Percentiles rank a stretch among this genome's conserved stretches.
These are phyloP conservation scores for Thereva unica DNA, from an alignment of 2,888 invertebrate species.

Conservation along the genomic window DNA sequence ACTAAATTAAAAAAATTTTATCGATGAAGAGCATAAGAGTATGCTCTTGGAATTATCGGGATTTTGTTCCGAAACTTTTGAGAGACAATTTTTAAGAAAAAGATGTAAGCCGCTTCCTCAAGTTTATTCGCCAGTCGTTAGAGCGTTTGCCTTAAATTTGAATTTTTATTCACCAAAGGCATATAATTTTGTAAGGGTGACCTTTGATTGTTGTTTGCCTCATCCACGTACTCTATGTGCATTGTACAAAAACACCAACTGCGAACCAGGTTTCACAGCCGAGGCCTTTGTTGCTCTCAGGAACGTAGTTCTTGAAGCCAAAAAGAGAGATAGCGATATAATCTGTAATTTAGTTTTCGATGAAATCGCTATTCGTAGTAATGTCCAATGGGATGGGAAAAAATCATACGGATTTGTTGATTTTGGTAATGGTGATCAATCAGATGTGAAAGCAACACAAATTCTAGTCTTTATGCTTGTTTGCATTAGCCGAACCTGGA, in stretches of 20 bases:
- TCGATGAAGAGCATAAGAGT: not conserved
- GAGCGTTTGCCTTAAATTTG: conserved; percentile 29
- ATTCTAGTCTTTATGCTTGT: no score
- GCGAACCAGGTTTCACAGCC: conserved; percentile 27
- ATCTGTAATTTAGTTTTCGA: no score
- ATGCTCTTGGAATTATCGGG: not conserved
- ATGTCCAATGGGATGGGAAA: no score
- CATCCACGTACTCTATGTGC: conserved; percentile 15
- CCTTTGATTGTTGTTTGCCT: conserved; percentile 15
- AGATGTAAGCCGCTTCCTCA: not conserved
- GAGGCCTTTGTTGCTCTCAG: no score
- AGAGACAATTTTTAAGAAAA: conserved; percentile 5
- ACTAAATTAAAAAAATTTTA: not conserved
- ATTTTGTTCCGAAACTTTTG: not conserved
- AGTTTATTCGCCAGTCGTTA: not conserved
- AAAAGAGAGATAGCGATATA: no score
- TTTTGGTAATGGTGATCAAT: no score
- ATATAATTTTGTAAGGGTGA: conserved; percentile 22
- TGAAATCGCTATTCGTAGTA: no score
- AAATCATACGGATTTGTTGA: no score
- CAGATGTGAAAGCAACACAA: no score
- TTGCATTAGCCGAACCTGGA: no score
- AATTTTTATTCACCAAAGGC: conserved; percentile 29
- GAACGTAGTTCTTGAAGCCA: no score
- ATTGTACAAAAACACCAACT: conserved; percentile 25